Conservation (phyloP, 2,888 invertebrate species). For the Dynastes maya region DNA sequence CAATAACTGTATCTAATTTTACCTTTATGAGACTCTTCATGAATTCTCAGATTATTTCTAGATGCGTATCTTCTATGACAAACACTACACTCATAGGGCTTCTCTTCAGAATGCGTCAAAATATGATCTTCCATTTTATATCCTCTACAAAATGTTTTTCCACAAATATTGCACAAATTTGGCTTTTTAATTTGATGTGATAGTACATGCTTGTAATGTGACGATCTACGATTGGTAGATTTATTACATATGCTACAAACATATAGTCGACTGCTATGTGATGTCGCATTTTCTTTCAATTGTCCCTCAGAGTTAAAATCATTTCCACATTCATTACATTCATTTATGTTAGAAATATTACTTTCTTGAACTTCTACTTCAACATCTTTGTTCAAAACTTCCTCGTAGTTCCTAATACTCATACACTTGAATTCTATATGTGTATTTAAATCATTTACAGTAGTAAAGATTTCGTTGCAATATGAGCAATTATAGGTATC, state of each 20-base stretch:
- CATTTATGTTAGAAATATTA: slow-evolving; percentile 49
- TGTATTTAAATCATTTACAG: slow-evolving; percentile 34
- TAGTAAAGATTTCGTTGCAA: slow-evolving; percentile 43
- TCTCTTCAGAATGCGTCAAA: slow-evolving; percentile 59
- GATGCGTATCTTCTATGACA: slow-evolving; percentile 60
- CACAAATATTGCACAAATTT: slow-evolving; percentile 60
- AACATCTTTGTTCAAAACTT: slow-evolving; percentile 39
- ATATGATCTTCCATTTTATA: slow-evolving; percentile 60
- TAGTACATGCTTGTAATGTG: slow-evolving; percentile 57
- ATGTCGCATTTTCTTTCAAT: slow-evolving; percentile 54
- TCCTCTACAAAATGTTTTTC: slow-evolving; percentile 59
- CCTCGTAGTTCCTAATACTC: slow-evolving; percentile 36
- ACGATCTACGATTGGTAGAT: slow-evolving; percentile 54
- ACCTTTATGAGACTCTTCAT: slow-evolving; percentile 60
- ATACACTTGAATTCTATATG: slow-evolving; percentile 45
- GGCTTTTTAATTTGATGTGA: slow-evolving; percentile 58
- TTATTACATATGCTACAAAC: slow-evolving; percentile 58
- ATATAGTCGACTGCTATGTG: slow-evolving; percentile 55
- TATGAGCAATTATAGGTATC: slow-evolving; percentile 23
- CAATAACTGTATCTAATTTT: not conserved
- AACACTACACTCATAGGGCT: slow-evolving; percentile 58
- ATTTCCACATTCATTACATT: slow-evolving; percentile 56
- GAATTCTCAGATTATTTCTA: slow-evolving; percentile 60
- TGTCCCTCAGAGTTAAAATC: slow-evolving; percentile 54
- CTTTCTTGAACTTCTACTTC: slow-evolving; percentile 49